Percentiles rank a stretch among this genome's conserved stretches.
phyloP scores from a whole-genome alignment of 2,888 invertebrate species.

The Amblyteles armatorius region DNA sequence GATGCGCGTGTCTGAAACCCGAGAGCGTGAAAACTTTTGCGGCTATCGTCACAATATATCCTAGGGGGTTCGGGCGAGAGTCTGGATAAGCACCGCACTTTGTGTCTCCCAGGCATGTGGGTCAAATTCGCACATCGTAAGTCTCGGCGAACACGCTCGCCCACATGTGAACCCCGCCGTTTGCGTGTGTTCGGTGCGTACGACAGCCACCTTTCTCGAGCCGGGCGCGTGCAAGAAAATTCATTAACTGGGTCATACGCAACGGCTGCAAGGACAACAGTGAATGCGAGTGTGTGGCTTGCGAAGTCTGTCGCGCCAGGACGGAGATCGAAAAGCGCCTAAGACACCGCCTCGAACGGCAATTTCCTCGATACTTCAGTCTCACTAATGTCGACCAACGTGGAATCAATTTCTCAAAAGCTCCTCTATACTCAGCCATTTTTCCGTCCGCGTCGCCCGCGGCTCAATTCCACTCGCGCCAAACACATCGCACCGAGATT shows the following conservation, averaged over 20 bases:
- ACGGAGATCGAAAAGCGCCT: conserved; percentile 7
- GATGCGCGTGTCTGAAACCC: conserved; percentile 33
- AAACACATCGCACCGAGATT: no score
- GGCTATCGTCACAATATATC: conserved; percentile 5
- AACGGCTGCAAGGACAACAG: conserved; percentile 30
- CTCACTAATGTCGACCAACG: no score
- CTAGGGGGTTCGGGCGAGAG: not conserved
- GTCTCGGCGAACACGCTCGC: conserved; percentile 45
- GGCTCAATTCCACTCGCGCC: no score
- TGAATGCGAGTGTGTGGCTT: not conserved
- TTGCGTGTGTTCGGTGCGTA: conserved; percentile 14
- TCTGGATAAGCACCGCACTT: conserved; percentile 35
- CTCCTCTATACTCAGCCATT: no score
- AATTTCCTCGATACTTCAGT: no score
- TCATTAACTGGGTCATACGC: conserved; percentile 60
- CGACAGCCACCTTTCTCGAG: conserved; percentile 56
- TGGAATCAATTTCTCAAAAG: no score
- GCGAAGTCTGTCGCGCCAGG: not conserved
- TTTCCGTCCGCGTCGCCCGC: no score
- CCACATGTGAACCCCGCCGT: conserved; percentile 43
- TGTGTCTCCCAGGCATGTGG: conserved; percentile 41
- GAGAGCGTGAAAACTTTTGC: conserved; percentile 44
- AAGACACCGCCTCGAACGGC: no score
- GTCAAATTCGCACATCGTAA: conserved; percentile 46
- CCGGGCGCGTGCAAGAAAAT: conserved; percentile 52